These are phyloP conservation scores for Rhadinocentrus ornatus DNA, from an alignment of 2,797 vertebrate genomes.

Conservation along the genomic window DNA sequence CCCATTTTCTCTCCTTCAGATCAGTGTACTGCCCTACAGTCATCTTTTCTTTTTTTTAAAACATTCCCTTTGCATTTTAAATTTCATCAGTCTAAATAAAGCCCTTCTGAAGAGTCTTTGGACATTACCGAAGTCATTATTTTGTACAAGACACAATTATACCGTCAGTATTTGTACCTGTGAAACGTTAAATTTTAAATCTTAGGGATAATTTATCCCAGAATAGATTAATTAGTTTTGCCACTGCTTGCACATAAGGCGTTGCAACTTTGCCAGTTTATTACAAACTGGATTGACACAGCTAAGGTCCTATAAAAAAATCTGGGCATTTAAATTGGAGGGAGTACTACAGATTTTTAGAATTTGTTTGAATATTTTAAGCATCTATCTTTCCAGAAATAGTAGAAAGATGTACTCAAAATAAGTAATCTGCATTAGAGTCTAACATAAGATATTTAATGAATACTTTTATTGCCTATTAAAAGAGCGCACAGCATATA, in stretches of 20 bases:
- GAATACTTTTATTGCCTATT: conserved; percentile 45
- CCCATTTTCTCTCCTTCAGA: conserved; percentile 27
- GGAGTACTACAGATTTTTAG: conserved; percentile 11
- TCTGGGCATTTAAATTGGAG: conserved; percentile 46
- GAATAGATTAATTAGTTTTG: conserved; percentile 30
- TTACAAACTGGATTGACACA: conserved; percentile 36
- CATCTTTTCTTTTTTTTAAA: conserved; percentile 25
- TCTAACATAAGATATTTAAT: conserved; percentile 46
- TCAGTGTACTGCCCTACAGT: conserved; percentile 34
- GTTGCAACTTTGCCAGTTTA: conserved; percentile 21
- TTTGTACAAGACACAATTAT: conserved; percentile 24
- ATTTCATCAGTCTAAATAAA: conserved; percentile 21
- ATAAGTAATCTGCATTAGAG: conserved; percentile 37
- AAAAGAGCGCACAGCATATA: conserved; percentile 5
- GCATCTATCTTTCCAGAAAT: background rate
- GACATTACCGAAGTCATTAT: conserved; percentile 27
- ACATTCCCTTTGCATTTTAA: conserved; percentile 20
- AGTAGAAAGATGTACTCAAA: conserved; percentile 7
- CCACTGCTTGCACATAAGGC: conserved; percentile 7
- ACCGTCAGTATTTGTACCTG: conserved; percentile 26
- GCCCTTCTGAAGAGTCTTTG: background rate
- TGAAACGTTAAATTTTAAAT: conserved; percentile 39
- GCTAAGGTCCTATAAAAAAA: conserved; percentile 26
- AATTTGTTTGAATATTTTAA: conserved; percentile 17
- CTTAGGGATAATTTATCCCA: conserved; percentile 38